Percentiles rank a stretch among this genome's conserved stretches.
These are phyloP conservation scores for Baryphthengus martii DNA, from an alignment of 2,113 vertebrate genomes.

Conservation along the genomic window DNA sequence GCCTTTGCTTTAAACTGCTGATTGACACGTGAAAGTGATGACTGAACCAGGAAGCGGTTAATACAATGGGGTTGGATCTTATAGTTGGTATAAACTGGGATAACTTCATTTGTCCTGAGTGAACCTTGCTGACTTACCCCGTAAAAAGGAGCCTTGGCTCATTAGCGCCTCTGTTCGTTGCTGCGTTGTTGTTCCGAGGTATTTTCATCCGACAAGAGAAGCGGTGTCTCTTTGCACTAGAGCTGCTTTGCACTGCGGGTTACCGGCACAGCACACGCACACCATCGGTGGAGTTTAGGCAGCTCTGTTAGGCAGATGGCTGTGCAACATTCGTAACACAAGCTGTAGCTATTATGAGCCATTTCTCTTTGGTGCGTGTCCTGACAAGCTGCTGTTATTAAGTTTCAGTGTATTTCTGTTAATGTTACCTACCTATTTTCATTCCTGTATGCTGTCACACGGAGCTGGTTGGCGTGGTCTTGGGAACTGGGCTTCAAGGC, in stretches of 20 bases:
- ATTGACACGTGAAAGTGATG: constrained; percentile 22
- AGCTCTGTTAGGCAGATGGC: constrained; percentile 58
- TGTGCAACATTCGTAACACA: constrained; percentile 61
- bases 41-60: constrained; percentile 4
- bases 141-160: not conserved
- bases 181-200: constrained; percentile 15
- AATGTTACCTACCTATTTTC: constrained; percentile 73
- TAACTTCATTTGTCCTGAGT: not conserved
- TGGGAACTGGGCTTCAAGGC: constrained; percentile 53
- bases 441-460: constrained; percentile 63
- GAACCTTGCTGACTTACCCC: not conserved
- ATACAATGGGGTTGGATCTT: not conserved
- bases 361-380: constrained; percentile 60
- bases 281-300: not conserved
- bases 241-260: not conserved
- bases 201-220: constrained; percentile 29
- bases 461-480: constrained; percentile 53
- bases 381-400: constrained; percentile 68
- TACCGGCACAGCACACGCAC: not conserved
- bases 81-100: not conserved
- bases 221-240: not conserved
- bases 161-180: not conserved
- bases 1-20: constrained; percentile 61
- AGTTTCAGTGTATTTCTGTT: constrained; percentile 73
- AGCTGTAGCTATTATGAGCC: constrained; percentile 66